phyloP scores from a whole-genome alignment of 2,888 invertebrate species.

The Protophormia terraenovae region DNA sequence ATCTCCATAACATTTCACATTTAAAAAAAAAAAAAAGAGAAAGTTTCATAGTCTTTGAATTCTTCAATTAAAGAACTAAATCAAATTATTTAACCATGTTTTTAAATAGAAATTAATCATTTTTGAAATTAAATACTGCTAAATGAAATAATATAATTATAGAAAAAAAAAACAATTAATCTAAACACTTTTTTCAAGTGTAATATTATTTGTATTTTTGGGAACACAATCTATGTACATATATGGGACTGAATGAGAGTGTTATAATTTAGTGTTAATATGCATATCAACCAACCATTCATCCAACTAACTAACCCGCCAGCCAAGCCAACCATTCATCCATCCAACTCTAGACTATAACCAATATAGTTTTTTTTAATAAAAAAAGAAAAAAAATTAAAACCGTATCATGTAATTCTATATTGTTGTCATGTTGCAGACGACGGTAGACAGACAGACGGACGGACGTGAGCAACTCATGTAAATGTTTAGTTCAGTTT shows the following conservation, averaged over 20 bases:
- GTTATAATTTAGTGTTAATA: slow-evolving; percentile 55
- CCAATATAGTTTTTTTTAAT: slow-evolving; percentile 19
- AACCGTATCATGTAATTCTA: slow-evolving; percentile 45
- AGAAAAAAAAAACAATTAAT: too few species aligned
- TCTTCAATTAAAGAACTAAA: too few species aligned
- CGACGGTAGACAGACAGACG: slow-evolving; percentile 10
- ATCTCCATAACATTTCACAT: too few species aligned
- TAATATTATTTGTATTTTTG: neutral
- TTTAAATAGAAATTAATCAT: too few species aligned
- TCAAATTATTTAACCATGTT: too few species aligned
- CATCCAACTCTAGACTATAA: slow-evolving; percentile 18
- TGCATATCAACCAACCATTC: slow-evolving; percentile 43
- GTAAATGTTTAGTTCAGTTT: slow-evolving; percentile 56
- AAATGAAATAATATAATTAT: too few species aligned
- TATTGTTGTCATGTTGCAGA: slow-evolving; percentile 2
- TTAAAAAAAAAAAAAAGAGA: too few species aligned
- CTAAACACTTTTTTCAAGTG: slow-evolving; percentile 26
- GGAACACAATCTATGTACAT: neutral
- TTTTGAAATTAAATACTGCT: too few species aligned
- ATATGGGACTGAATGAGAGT: slow-evolving; percentile 15
- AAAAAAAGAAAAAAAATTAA: neutral
- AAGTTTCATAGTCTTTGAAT: too few species aligned
- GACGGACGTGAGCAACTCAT: slow-evolving; percentile 27
- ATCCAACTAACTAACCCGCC: slow-evolving; percentile 15
- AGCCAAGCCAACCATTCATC: slow-evolving; percentile 28